Percentiles rank a stretch among this genome's conserved stretches.
phyloP scores from a whole-genome alignment of 2,113 vertebrate species.

The Phalacrocorax aristotelis region DNA sequence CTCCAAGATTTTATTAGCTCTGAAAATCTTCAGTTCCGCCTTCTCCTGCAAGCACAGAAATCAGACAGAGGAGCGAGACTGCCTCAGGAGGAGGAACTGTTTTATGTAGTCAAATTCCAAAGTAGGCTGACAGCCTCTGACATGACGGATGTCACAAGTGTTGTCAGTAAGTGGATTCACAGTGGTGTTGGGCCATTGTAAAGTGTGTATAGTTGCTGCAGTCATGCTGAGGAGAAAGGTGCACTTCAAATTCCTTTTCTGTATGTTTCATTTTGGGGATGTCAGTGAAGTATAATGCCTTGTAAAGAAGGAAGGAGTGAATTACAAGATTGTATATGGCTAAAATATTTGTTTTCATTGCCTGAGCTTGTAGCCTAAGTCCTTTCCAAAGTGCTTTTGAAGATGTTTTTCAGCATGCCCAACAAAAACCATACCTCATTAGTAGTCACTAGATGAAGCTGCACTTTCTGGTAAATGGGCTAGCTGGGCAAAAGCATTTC shows the following conservation, averaged over 20 bases:
- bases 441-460: neutral
- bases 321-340: neutral
- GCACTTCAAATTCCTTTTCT: neutral
- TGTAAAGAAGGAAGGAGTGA: neutral
- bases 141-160: neutral
- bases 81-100: neutral
- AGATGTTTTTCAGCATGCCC: neutral
- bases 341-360: slow-evolving; percentile 2
- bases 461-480: neutral
- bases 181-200: neutral
- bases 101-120: neutral
- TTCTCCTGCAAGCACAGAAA: neutral
- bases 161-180: neutral
- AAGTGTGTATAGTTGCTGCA: neutral
- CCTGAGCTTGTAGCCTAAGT: neutral
- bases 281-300: neutral
- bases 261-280: neutral
- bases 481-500: neutral
- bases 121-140: neutral
- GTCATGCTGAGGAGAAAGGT: neutral
- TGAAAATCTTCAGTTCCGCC: neutral
- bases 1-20: neutral
- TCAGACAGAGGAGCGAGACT: neutral
- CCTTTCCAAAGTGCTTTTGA: neutral
- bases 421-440: neutral